A percentile compares a stretch with the other conserved stretches of the same genome.
Conservation (phyloP, 2,797 vertebrate genomes). For the Prionace glauca region DNA sequence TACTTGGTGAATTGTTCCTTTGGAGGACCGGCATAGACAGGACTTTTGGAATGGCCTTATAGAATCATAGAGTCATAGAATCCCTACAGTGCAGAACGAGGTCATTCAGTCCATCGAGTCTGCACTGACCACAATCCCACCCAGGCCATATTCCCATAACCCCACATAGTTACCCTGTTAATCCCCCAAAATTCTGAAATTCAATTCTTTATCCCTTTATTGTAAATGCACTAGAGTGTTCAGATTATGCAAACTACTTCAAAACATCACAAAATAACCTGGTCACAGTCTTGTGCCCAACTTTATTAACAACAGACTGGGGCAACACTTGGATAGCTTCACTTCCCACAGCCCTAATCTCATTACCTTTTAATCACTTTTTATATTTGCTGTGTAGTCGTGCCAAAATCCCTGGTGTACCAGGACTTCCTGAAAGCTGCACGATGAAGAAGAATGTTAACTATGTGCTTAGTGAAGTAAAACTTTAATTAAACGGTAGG, state of each 20-base stretch:
- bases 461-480: slow-evolving; percentile 19
- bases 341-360: slow-evolving; percentile 26
- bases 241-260: neutral
- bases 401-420: neutral
- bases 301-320: neutral
- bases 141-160: too few species aligned
- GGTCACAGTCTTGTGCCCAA: neutral
- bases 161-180: too few species aligned
- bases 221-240: neutral
- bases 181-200: neutral
- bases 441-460: neutral
- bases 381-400: slow-evolving; percentile 5
- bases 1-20: neutral
- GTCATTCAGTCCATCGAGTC: too few species aligned
- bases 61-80: too few species aligned
- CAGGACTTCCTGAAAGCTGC: neutral
- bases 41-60: neutral
- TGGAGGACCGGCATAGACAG: neutral
- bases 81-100: too few species aligned
- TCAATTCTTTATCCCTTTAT: neutral
- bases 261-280: neutral
- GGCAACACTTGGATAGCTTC: too few species aligned
- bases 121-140: too few species aligned
- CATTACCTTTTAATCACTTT: slow-evolving; percentile 19
- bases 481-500: slow-evolving; percentile 20